Percentiles rank a stretch among this genome's conserved stretches.
Evolutionary conservation across 2,888 invertebrate species (phyloP).

Genomic region (Bembecia ichneumoniformis): DNA sequence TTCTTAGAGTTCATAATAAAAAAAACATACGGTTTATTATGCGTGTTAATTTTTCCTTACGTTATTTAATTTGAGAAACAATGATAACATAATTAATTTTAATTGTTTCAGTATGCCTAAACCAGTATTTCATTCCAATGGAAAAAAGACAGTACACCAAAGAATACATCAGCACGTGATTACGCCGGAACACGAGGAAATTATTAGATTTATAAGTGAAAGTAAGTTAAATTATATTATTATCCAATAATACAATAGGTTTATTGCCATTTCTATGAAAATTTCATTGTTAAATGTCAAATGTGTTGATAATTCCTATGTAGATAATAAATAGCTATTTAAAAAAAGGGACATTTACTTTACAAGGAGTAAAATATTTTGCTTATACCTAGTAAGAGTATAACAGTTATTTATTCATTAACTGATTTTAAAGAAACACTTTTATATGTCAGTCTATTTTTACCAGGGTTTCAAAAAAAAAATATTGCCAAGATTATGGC

Average conservation of each 20-base stretch:
- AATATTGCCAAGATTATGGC: too few relatives aligned
- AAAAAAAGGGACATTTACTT: not conserved
- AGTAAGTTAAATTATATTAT: constrained; percentile 73
- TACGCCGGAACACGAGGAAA: constrained; percentile 88
- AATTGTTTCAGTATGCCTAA: constrained; percentile 79
- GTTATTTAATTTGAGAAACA: too few relatives aligned
- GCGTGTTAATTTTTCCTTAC: too few relatives aligned
- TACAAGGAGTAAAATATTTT: too few relatives aligned
- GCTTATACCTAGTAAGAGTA: too few relatives aligned
- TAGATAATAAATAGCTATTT: not conserved
- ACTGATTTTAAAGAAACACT: too few relatives aligned
- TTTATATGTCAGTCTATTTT: too few relatives aligned
- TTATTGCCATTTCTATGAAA: too few relatives aligned
- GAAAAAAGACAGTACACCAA: constrained; percentile 74
- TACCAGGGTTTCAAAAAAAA: too few relatives aligned
- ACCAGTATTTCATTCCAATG: constrained; percentile 84
- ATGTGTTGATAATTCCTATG: not conserved
- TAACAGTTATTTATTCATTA: not conserved
- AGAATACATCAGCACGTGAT: constrained; percentile 73
- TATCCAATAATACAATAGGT: too few relatives aligned
- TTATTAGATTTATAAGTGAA: constrained; percentile 88
- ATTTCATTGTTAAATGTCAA: too few relatives aligned
- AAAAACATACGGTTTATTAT: not conserved
- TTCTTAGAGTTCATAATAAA: not conserved
- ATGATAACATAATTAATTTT: not conserved